Evolutionary conservation across 2,113 vertebrate genomes (phyloP).

Genomic region (Oxyura jamaicensis): DNA sequence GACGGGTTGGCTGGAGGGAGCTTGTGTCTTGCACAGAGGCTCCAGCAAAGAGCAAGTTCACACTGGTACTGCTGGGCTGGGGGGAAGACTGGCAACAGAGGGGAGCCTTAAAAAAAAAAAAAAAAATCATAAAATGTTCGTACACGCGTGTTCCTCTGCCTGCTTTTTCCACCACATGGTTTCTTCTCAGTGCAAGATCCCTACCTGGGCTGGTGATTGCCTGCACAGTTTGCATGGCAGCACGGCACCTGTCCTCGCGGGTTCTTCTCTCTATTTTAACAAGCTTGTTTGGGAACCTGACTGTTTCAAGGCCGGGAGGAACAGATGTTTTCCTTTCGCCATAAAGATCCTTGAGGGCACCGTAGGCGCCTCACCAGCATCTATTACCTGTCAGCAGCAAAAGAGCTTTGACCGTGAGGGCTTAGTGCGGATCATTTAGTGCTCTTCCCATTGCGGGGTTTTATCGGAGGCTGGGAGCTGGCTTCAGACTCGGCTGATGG

Average conservation of each 20-base stretch:
- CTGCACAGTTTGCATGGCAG: background rate
- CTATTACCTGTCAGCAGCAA: background rate
- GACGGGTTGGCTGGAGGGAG: background rate
- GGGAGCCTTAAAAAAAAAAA: background rate
- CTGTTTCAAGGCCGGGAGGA: constrained; percentile 16
- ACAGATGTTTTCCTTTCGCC: background rate
- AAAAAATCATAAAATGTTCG: background rate
- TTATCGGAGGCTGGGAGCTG: background rate
- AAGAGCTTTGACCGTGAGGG: background rate
- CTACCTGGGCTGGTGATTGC: background rate
- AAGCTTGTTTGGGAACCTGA: background rate
- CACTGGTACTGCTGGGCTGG: background rate
- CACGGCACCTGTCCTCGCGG: background rate
- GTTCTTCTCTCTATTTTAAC: background rate
- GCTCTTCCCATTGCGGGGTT: background rate
- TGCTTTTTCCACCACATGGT: background rate
- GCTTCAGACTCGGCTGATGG: background rate
- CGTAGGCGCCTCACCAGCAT: background rate
- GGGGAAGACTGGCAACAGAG: background rate
- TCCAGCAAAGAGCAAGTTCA: background rate
- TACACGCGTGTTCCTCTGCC: background rate
- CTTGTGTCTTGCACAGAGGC: background rate
- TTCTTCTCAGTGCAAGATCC: background rate
- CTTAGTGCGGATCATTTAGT: background rate
- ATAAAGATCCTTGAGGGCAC: background rate